A percentile compares a stretch with the other conserved stretches of the same genome.
Conservation (phyloP, 2,797 vertebrate species). For the Dendrocincla tyrannina region DNA sequence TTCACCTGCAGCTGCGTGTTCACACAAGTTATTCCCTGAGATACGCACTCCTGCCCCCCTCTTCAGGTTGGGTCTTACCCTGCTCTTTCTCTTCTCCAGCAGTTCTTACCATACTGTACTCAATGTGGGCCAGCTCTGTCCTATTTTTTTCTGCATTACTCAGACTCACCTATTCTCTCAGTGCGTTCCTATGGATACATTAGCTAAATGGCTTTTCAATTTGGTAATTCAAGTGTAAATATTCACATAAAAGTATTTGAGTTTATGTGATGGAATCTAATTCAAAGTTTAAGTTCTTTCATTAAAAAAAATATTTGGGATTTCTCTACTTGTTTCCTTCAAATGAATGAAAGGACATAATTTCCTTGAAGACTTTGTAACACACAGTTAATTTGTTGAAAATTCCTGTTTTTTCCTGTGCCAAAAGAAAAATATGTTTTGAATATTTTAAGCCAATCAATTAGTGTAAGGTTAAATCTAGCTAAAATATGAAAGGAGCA, state of each 20-base stretch:
- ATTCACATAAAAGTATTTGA: not conserved
- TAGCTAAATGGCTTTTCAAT: not conserved
- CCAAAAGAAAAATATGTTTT: not conserved
- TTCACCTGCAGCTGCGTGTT: not conserved
- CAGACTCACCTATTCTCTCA: not conserved
- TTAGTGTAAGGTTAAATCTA: not conserved
- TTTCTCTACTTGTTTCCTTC: not conserved
- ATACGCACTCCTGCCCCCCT: not conserved
- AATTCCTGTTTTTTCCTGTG: not conserved
- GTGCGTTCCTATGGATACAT: not conserved
- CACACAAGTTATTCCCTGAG: not conserved
- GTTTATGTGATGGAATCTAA: not conserved
- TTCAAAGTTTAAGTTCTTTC: not conserved
- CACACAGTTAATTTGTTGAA: not conserved
- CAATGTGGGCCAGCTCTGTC: not conserved
- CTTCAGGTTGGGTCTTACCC: not conserved
- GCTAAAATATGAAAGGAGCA: not conserved
- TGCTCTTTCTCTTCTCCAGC: not conserved
- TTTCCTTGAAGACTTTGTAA: not conserved
- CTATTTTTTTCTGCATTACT: not conserved
- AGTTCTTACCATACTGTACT: not conserved
- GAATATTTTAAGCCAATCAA: not conserved
- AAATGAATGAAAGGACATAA: not conserved
- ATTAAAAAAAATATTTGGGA: not conserved
- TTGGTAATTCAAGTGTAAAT: not conserved